Percentiles rank a stretch among this genome's conserved stretches.
phyloP scores from a whole-genome alignment of 2,797 vertebrate genomes.

The Malurus leucopterus region DNA sequence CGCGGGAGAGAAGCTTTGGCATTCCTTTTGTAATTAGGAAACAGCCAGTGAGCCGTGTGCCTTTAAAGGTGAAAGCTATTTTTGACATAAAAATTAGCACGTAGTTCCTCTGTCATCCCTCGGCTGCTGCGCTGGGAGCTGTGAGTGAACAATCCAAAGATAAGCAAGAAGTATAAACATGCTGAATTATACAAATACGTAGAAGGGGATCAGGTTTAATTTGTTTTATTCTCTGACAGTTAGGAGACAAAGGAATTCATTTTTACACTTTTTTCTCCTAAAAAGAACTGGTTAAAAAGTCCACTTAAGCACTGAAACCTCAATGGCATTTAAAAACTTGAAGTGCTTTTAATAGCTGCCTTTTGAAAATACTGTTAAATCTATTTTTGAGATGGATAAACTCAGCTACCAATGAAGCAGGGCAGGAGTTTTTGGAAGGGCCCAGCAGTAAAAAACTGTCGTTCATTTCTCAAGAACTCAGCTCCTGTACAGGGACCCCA shows the following conservation, averaged over 20 bases:
- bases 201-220: not conserved
- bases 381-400: slow-evolving; percentile 19
- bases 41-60: not conserved
- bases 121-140: slow-evolving; percentile 24
- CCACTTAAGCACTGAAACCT: not conserved
- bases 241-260: not conserved
- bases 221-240: not conserved
- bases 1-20: not conserved
- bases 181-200: not conserved
- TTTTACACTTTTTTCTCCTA: slow-evolving; percentile 1
- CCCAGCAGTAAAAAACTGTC: not conserved
- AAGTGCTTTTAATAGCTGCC: slow-evolving; percentile 34
- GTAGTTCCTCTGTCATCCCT: slow-evolving; percentile 37
- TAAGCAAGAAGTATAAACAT: not conserved
- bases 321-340: slow-evolving; percentile 6
- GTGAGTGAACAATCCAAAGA: not conserved
- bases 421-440: not conserved
- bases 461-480: not conserved
- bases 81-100: slow-evolving; percentile 52
- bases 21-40: slow-evolving; percentile 39
- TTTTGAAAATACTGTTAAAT: slow-evolving; percentile 10
- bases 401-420: not conserved
- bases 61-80: slow-evolving; percentile 54
- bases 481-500: not conserved
- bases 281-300: not conserved